Conservation (phyloP, 2,888 invertebrate genomes). For the Caenorhabditis panamensis region DNA sequence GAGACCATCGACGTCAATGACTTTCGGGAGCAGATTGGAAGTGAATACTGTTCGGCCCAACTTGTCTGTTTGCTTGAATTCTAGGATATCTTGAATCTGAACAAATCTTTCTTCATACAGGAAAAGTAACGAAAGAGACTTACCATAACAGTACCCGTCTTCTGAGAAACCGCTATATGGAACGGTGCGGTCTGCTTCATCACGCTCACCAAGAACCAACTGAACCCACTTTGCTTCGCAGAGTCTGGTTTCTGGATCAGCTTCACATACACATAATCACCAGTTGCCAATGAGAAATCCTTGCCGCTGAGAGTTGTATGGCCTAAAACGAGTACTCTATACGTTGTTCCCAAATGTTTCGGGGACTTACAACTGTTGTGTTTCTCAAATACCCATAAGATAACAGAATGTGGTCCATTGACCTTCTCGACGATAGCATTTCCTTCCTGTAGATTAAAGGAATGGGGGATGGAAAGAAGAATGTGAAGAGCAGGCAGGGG, state of each 20-base stretch:
- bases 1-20: neutral
- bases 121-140: too few species aligned
- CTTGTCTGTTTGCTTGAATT: neutral
- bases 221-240: neutral
- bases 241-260: conserved; percentile 9
- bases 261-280: conserved; percentile 26
- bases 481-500: too few species aligned
- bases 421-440: conserved; percentile 32
- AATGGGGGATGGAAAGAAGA: neutral
- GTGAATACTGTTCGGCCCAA: neutral
- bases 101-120: neutral
- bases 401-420: neutral
- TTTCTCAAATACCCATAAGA: conserved; percentile 32
- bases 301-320: conserved; percentile 11
- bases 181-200: conserved; percentile 7
- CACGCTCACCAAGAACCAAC: conserved; percentile 25
- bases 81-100: neutral
- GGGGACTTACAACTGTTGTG: conserved; percentile 1
- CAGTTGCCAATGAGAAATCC: neutral
- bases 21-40: neutral
- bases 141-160: neutral
- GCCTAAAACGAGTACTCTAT: too few species aligned
- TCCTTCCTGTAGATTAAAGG: conserved; percentile 17
- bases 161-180: neutral
- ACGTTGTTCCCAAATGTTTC: too few species aligned